These are phyloP conservation scores for Lithosia quadra DNA, from an alignment of 2,888 invertebrate species.

Conservation along the genomic window DNA sequence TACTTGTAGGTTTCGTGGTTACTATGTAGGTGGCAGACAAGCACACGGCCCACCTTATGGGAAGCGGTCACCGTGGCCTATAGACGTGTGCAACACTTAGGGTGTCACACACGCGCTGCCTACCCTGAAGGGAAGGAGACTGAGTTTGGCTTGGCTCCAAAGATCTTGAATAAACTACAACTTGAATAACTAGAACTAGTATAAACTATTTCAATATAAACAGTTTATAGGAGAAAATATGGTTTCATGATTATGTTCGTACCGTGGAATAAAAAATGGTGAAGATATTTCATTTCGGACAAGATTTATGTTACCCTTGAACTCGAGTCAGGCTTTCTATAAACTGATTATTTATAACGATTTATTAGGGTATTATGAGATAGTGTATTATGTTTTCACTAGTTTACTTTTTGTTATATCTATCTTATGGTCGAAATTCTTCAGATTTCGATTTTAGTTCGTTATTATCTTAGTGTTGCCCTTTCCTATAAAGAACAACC, in stretches of 20 bases:
- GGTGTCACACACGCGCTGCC: no score
- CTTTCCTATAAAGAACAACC: no score
- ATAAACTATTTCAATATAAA: background rate
- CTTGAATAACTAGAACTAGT: background rate
- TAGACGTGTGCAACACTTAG: no score
- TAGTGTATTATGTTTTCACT: background rate
- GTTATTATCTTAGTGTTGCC: no score
- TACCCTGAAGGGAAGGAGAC: no score
- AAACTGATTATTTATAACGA: constrained; percentile 5
- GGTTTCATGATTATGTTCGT: background rate
- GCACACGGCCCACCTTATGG: no score
- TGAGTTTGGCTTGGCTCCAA: no score
- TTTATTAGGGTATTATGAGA: background rate
- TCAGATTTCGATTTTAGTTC: no score
- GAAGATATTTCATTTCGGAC: constrained; percentile 4
- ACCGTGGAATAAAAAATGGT: background rate
- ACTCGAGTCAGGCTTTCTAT: background rate
- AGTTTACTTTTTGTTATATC: background rate
- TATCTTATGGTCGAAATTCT: background rate
- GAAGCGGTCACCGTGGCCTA: no score
- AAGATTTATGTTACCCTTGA: background rate
- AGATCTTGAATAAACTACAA: no score
- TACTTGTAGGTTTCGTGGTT: background rate
- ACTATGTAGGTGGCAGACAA: no score
- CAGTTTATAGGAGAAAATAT: background rate